Evolutionary conservation across 2,888 invertebrate genomes (phyloP), one percentile per base, ranked within the genome.

Genomic region (Calliphora vomitoria): DNA sequence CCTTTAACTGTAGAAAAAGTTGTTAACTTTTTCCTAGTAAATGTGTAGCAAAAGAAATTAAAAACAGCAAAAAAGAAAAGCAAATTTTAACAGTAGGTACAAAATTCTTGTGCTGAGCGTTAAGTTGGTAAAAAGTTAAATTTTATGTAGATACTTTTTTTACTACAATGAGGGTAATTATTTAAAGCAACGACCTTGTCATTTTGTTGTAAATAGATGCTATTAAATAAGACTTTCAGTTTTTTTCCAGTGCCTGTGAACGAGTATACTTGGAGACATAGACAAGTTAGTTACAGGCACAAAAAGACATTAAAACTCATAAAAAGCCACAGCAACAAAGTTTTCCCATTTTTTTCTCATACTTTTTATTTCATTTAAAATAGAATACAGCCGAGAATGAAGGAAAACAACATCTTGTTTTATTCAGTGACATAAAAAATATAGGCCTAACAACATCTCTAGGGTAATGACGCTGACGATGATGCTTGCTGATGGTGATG

Each of bases 91-190:
- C 38, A 64, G 31, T 44, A 25, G 13, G 6, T 20, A 58, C 0
- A 68, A 44, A 78, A 8, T 31, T 64, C 5, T 31, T 6, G 4
- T 31, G 4, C 13, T 62, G 25, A 41, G 44, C 38, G 38, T 74
- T 75, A 66, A 75, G 47, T 83, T 79, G 38, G 58, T 25, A 47
- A 87, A 87, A 82, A 88, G 79, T 82, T 85, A 78, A 86, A 86
- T 86, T 86, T 86, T 84, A 87, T 89, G 87, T 71, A 75, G 55
- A 74, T 79, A 79, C 25, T 20, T 75, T 85, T 20, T 20, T 50
- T 25, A 84, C 72, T 66, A 69, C 85, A 88, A 87, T 85, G 71
- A 83, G 76, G 87, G 88, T 81, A 89, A 89, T 89, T 89, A 89
- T 88, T 87, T 88, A 87, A 83, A 82, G 79, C 68, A 82, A 84